Percentiles rank a stretch among this genome's conserved stretches.
phyloP scores from a whole-genome alignment of 1,140 invertebrate genomes.

The Apolygus lucorum region DNA sequence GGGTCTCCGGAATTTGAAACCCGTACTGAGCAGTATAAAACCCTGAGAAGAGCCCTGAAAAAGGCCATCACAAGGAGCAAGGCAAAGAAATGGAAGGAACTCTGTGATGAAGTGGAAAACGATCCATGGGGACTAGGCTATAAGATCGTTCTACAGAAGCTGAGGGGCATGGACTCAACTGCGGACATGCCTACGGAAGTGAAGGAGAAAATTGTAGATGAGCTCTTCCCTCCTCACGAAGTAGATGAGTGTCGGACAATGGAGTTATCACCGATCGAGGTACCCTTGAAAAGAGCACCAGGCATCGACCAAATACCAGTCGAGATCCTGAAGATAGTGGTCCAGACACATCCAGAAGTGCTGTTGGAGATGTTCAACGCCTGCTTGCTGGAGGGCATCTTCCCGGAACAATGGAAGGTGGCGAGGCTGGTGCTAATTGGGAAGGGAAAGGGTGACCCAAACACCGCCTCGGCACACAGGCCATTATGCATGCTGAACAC shows the following conservation, averaged over 20 bases:
- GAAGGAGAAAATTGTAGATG: neutral
- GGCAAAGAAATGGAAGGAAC: neutral
- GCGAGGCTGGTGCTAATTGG: constrained; percentile 25
- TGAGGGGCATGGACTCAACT: too few relatives aligned
- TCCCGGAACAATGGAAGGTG: constrained; percentile 28
- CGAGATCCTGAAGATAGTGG: constrained; percentile 31
- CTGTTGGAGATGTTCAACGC: constrained; percentile 27
- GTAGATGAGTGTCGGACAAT: too few relatives aligned
- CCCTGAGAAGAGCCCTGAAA: neutral
- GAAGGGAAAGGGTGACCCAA: constrained; percentile 26
- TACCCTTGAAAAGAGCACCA: constrained; percentile 34
- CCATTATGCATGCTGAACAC: constrained; percentile 33
- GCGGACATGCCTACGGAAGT: neutral
- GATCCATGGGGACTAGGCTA: constrained; percentile 11
- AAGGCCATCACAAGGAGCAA: neutral
- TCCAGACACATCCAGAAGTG: neutral
- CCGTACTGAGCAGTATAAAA: neutral
- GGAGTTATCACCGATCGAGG: constrained; percentile 1
- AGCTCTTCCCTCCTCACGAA: neutral
- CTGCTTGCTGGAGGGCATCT: constrained; percentile 21
- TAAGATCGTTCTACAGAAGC: neutral
- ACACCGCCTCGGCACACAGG: neutral
- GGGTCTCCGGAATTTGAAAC: neutral
- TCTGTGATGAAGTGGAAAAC: neutral
- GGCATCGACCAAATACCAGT: constrained; percentile 36